Evolutionary conservation across 2,113 vertebrate genomes (phyloP), one percentile per base, ranked within the genome.

Genomic region (Egretta garzetta): DNA sequence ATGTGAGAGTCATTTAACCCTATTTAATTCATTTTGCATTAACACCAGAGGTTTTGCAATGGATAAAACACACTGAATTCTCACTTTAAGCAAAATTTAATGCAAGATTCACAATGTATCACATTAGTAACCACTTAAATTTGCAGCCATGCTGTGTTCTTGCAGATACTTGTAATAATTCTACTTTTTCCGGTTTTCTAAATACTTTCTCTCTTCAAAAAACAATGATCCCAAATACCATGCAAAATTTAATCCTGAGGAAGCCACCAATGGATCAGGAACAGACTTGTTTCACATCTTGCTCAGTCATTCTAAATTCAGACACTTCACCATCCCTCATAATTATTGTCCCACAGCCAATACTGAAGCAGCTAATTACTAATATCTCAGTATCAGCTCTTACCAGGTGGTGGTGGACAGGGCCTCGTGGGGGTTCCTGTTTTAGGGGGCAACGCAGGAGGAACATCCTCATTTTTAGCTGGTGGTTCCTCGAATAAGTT

Each of bases 381-480:
- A 39, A 20, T 37, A 47, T 35, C 56, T 49, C 50, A 32, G 55
- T 9, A 26, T 26, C 41, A 49, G 75, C 72, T 95, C 98, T 98
- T 98, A 99, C 99, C 99, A 98, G 99, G 99, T 62, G 99, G 99
- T 55, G 99, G 99, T 27, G 99, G 99, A 58, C 99, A 99, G 22
- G 99, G 99, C 96, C 99, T 98, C 24, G 99, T 99, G 82, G 99
- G 99, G 21, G 99, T 99, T 96, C 99, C 99, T 13, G 98, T 99
- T 98, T 99, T 99, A 32, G 99, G 99, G 27, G 99, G 99, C 96
- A 99, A 97, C 49, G 99, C 99, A 70, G 99, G 99, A 93, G 99
- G 99, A 56, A 98, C 92, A n/a, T 99, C 99, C 41, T 99, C 96
- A 95, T 80, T 97, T 93, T 98, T 97, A 93, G 97, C 96, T 30